These are phyloP conservation scores for Hucho hucho DNA, from an alignment of 2,113 vertebrate species.

Conservation along the genomic window DNA sequence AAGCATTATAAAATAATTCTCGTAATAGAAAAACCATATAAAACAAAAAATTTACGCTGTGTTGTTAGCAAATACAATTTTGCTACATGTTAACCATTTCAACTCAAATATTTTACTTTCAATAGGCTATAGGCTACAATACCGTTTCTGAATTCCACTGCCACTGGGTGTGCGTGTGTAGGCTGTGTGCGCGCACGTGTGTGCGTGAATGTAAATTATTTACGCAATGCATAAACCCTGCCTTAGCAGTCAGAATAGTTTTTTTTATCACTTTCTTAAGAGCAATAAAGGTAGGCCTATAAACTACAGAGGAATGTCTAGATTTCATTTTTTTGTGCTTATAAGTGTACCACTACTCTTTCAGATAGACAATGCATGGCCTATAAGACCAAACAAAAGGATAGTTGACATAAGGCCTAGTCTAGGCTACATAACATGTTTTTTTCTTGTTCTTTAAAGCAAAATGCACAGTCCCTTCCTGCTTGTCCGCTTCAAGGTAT, in stretches of 20 bases:
- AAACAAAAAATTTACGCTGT: neutral
- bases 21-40: neutral
- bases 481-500: constrained; percentile 17
- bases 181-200: too few species aligned
- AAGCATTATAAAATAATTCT: neutral
- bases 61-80: neutral
- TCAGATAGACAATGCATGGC: neutral
- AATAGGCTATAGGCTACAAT: too few species aligned
- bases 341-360: neutral
- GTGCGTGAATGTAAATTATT: too few species aligned
- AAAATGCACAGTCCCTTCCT: neutral
- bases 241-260: too few species aligned
- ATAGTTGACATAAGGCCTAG: neutral
- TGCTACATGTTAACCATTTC: too few species aligned
- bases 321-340: too few species aligned
- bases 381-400: neutral
- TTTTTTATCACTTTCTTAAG: too few species aligned
- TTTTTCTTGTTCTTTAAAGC: neutral
- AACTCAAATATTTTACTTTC: too few species aligned
- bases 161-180: too few species aligned
- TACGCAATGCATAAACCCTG: too few species aligned
- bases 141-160: too few species aligned
- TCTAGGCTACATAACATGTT: neutral
- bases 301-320: neutral
- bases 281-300: too few species aligned